Conservation (phyloP, 2,888 invertebrate genomes). For the Ectemnius continuus region DNA sequence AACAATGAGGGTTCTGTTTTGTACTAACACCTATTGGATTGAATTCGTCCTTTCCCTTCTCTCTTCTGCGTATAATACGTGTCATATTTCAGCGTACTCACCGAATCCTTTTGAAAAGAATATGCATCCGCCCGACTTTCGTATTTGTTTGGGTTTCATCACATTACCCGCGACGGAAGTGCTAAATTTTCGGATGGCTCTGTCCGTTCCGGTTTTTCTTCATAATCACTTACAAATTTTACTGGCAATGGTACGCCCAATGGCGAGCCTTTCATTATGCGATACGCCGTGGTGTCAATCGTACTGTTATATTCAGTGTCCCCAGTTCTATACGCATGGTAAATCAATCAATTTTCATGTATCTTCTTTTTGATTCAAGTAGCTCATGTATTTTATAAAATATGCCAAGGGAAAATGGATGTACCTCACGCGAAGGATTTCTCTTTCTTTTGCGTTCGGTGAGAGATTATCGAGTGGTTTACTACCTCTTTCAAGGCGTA, state of each 20-base stretch:
- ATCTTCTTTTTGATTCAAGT: not conserved
- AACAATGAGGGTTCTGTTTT: slow-evolving; percentile 51
- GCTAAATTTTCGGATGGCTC: slow-evolving; percentile 29
- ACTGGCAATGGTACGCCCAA: slow-evolving; percentile 51
- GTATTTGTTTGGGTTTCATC: slow-evolving; percentile 4
- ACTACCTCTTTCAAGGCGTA: slow-evolving; percentile 19
- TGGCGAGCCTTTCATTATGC: slow-evolving; percentile 46
- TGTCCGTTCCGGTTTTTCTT: slow-evolving; percentile 8
- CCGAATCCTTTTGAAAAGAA: not conserved
- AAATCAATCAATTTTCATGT: not conserved
- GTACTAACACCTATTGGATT: slow-evolving; percentile 43
- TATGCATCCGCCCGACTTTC: not conserved
- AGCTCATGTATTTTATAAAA: not conserved
- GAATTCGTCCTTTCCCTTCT: slow-evolving; percentile 30
- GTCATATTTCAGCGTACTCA: not conserved
- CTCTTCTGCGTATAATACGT: slow-evolving; percentile 5
- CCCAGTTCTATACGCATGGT: slow-evolving; percentile 61
- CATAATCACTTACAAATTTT: slow-evolving; percentile 35
- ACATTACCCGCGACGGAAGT: slow-evolving; percentile 40
- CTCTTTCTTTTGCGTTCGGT: slow-evolving; percentile 60
- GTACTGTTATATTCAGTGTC: slow-evolving; percentile 61
- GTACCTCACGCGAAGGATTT: slow-evolving; percentile 63
- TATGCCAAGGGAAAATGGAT: slow-evolving; percentile 15
- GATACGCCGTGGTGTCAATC: slow-evolving; percentile 59
- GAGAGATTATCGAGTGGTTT: slow-evolving; percentile 58